Evolutionary conservation across 92 coral and sea anemone species (phyloP), one percentile per base, ranked within the genome.

Genomic region (Phenganax subtilis): DNA sequence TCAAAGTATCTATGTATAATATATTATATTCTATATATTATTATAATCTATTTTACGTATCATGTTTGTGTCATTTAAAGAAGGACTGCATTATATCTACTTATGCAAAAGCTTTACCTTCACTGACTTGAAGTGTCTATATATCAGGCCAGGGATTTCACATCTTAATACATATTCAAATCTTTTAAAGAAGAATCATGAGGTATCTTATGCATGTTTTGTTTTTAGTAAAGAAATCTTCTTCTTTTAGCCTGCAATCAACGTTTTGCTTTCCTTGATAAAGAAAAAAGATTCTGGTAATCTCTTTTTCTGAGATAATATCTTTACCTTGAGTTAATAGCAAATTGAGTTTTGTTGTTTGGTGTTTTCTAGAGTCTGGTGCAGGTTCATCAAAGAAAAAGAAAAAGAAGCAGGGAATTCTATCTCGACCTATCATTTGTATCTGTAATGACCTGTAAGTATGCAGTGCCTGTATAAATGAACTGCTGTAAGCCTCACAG

Each of bases 381-480:
- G n/a, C 70, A 27, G 81, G 81, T 72, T 88, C 85, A 75, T 70
- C 80, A 62, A 93, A 67, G 82, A 79, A 79, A 51, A 96, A 90
- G 79, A 89, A 83, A 51, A 90, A 80, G 81, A 96, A 89, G 71
- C 52, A 54, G 1, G 89, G 82, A 30, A 90, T 88, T 10, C 87
- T 96, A 10, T 88, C 90, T 44, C 86, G 99, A 20, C 99, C 99
- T 75, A 92, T 96, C 76, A 90, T 96, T 31, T 96, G 99, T 60
- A 96, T 96, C 75, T 96, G 99, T 81, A 96, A 96, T 84, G 99
- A 96, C 54, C 99, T 91, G 99, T 96, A 83, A 90, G 99, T 91
- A 57, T 65, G 47, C 47, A 37, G 5, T 37, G 47, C 47, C 47
- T 37, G 2, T 37, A 37, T 37, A 37, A 5, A 37, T 2, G 47